Conservation (phyloP, 2,113 vertebrate genomes). For the Dromas ardeola region DNA sequence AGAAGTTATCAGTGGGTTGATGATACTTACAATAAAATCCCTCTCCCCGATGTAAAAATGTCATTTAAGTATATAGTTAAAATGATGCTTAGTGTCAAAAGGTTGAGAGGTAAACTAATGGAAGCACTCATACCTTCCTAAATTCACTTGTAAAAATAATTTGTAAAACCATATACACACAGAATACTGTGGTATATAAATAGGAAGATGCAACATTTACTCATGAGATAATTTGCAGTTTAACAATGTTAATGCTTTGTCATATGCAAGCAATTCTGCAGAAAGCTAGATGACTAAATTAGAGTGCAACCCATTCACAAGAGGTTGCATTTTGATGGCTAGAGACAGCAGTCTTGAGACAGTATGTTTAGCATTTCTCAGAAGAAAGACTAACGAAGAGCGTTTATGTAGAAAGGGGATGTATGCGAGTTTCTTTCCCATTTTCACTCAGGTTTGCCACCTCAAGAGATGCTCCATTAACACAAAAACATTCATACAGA, state of each 20-base stretch:
- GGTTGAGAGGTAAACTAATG: not conserved
- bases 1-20: not conserved
- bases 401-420: not conserved
- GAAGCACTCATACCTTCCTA: not conserved
- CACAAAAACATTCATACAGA: not conserved
- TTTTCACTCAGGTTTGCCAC: not conserved
- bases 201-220: not conserved
- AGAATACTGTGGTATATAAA: not conserved
- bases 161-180: not conserved
- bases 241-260: not conserved
- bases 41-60: not conserved
- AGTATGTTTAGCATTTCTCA: not conserved
- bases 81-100: not conserved
- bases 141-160: not conserved
- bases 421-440: not conserved
- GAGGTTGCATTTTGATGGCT: not conserved
- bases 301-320: not conserved
- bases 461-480: not conserved
- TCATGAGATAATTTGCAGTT: not conserved
- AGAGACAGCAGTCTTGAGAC: not conserved
- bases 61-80: not conserved
- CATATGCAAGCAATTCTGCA: not conserved
- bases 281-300: not conserved
- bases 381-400: not conserved
- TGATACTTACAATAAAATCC: not conserved